A percentile compares a stretch with the other conserved stretches of the same genome.
Conservation (phyloP, 2,113 vertebrate genomes). For the Cnemophilus loriae region DNA sequence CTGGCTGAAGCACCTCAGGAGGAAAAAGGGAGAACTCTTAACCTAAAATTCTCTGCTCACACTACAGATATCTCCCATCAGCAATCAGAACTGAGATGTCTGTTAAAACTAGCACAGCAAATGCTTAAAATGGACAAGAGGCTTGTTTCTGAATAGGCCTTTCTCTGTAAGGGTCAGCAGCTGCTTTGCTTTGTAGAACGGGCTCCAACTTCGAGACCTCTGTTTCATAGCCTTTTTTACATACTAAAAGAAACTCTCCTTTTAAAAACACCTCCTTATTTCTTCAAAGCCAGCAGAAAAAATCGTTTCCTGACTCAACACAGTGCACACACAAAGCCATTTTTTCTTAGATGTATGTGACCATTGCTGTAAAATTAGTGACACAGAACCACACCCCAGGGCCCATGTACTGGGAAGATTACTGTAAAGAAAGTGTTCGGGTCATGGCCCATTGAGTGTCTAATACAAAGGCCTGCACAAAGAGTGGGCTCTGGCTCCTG, state of each 20-base stretch:
- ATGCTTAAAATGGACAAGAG: background rate
- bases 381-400: background rate
- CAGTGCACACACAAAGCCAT: background rate
- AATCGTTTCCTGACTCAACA: background rate
- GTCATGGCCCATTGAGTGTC: background rate
- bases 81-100: background rate
- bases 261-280: background rate
- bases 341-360: background rate
- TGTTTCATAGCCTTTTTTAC: background rate
- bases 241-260: background rate
- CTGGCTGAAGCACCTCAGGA: background rate
- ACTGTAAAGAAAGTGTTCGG: background rate
- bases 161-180: background rate
- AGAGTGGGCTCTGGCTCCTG: background rate
- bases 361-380: background rate
- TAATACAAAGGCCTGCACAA: background rate
- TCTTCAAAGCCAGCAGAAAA: background rate
- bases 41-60: background rate
- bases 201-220: background rate
- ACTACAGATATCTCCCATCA: background rate
- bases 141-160: background rate
- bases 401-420: background rate
- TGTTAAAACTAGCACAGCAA: background rate
- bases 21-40: background rate
- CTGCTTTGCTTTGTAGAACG: background rate